phyloP scores from a whole-genome alignment of 2,113 vertebrate genomes.

The Danionella cerebrum region DNA sequence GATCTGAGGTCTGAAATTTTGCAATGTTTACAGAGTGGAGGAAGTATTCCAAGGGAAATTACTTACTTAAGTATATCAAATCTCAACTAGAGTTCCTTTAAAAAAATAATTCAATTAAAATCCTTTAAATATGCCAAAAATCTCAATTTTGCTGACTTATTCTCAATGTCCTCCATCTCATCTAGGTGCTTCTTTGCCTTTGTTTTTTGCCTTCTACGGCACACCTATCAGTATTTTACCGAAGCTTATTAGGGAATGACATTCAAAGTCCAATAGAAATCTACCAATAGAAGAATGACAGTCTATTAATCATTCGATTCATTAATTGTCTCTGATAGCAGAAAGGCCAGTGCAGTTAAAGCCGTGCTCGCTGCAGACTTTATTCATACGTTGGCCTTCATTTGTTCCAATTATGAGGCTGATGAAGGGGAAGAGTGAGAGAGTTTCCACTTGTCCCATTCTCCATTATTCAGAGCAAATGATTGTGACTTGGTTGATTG shows the following conservation, averaged over 20 bases:
- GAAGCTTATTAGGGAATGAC: neutral
- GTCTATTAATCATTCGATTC: neutral
- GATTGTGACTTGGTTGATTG: slow-evolving; percentile 58
- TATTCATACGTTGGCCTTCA: slow-evolving; percentile 50
- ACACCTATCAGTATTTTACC: slow-evolving; percentile 1
- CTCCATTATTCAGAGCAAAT: slow-evolving; percentile 52
- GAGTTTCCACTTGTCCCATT: slow-evolving; percentile 45
- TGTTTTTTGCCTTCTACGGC: slow-evolving; percentile 16
- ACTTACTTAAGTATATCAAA: too few species aligned
- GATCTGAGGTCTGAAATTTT: too few species aligned
- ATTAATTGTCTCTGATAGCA: neutral
- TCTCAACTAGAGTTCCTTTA: neutral
- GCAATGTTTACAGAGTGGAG: too few species aligned
- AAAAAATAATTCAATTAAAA: neutral
- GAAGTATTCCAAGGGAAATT: too few species aligned
- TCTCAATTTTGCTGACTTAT: neutral
- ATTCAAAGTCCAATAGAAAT: neutral
- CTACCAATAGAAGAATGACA: neutral
- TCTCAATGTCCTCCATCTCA: neutral
- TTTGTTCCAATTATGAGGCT: slow-evolving; percentile 54
- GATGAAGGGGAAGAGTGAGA: slow-evolving; percentile 7
- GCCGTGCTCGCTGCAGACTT: slow-evolving; percentile 36
- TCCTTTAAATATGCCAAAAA: neutral
- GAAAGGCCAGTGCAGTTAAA: slow-evolving; percentile 25
- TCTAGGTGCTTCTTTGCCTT: neutral